phyloP scores from a whole-genome alignment of 1,140 invertebrate species.

The Hylyphantes graminicola region DNA sequence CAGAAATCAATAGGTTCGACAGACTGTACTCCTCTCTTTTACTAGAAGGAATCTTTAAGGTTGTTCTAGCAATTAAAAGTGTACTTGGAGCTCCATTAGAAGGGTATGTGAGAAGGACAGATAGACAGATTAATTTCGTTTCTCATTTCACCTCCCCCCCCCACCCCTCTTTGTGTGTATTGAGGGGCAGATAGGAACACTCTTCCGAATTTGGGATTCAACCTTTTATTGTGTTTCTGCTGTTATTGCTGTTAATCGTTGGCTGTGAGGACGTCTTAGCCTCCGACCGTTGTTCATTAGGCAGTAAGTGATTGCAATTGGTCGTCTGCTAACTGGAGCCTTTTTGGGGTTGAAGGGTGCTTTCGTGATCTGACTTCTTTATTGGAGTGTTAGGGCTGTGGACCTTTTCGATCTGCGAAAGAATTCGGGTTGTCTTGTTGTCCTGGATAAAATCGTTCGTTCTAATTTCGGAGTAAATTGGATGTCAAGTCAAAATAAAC shows the following conservation, averaged over 20 bases:
- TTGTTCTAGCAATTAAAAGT: conserved; percentile 55
- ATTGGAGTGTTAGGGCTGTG: too few species aligned
- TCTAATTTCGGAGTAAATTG: too few species aligned
- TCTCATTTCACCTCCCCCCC: conserved; percentile 7
- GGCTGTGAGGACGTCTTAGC: conserved; percentile 25
- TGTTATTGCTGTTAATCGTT: conserved; percentile 55
- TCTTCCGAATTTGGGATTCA: conserved; percentile 45
- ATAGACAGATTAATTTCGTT: conserved; percentile 61
- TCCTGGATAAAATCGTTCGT: too few species aligned
- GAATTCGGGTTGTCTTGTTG: too few species aligned
- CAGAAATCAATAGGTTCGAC: conserved; percentile 60
- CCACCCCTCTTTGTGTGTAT: background rate
- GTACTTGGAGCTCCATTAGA: conserved; percentile 58
- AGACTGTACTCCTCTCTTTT: conserved; percentile 41
- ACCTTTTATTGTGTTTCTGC: conserved; percentile 39
- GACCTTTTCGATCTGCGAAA: too few species aligned
- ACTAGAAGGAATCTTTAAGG: conserved; percentile 41
- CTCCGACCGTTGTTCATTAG: conserved; percentile 55
- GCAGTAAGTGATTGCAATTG: conserved; percentile 53
- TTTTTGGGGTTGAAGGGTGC: conserved; percentile 1
- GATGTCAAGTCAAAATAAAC: too few species aligned
- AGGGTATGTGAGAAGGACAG: conserved; percentile 57
- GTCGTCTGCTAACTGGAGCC: background rate
- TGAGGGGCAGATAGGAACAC: conserved; percentile 23
- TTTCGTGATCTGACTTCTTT: too few species aligned